Evolutionary conservation across 2,113 vertebrate species (phyloP).

Genomic region (Oenanthe oenanthe): DNA sequence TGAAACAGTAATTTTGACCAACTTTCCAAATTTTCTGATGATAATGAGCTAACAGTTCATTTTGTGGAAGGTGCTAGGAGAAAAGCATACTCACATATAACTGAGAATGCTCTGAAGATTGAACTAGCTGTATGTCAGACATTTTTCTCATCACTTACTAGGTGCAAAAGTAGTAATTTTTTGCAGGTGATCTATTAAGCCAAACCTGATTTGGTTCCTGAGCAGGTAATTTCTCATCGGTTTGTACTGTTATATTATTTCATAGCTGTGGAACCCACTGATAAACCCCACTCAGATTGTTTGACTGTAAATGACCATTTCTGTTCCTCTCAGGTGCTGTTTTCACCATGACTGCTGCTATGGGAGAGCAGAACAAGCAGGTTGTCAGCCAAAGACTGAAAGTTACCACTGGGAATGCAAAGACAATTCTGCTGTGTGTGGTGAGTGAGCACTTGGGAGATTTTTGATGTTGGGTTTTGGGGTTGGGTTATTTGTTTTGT

Average conservation of each 20-base stretch:
- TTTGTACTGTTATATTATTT: neutral
- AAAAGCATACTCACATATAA: neutral
- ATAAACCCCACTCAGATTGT: neutral
- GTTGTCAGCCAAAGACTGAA: conserved; percentile 67
- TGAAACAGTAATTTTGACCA: neutral
- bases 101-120: neutral
- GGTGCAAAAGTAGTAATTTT: neutral
- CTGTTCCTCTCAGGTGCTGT: conserved; percentile 70
- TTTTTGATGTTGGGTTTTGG: neutral
- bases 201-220: neutral
- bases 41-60: neutral
- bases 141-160: neutral
- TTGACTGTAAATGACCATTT: neutral
- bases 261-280: neutral
- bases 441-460: conserved; percentile 40
- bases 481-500: neutral
- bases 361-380: conserved; percentile 12
- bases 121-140: neutral
- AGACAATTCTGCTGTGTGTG: conserved; percentile 21
- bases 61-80: neutral
- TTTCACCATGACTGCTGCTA: conserved; percentile 77
- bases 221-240: neutral
- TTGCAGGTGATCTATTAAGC: neutral
- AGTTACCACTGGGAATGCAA: conserved; percentile 72
- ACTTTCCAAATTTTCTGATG: neutral